Conservation (phyloP, 2,113 vertebrate species). For the Leucopsar rothschildi region DNA sequence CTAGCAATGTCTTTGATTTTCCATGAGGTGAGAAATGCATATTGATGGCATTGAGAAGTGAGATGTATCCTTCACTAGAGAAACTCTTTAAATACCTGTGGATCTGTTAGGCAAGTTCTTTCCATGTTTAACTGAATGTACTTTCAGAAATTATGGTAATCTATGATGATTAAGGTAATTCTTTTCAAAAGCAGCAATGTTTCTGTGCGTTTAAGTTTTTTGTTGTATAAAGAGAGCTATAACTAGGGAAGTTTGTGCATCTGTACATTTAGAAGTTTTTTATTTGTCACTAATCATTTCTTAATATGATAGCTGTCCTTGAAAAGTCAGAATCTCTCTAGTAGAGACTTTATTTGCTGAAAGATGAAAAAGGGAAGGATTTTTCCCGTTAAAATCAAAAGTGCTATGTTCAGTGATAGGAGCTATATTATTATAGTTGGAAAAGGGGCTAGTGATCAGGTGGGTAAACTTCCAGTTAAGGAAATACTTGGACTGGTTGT, state of each 20-base stretch:
- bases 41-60: neutral
- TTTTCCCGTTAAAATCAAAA: neutral
- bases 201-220: neutral
- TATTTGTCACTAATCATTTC: neutral
- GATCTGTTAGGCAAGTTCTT: neutral
- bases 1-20: neutral
- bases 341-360: neutral
- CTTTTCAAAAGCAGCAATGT: neutral
- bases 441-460: neutral
- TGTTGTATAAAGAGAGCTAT: neutral
- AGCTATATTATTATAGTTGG: neutral
- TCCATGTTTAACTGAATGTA: neutral
- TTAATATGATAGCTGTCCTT: neutral
- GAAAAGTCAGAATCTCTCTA: neutral
- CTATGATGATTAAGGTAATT: neutral
- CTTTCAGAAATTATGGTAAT: neutral
- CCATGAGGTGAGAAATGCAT: neutral
- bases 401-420: neutral
- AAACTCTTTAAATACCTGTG: neutral
- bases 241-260: neutral
- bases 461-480: neutral
- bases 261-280: neutral
- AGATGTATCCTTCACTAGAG: neutral
- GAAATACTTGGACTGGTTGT: neutral
- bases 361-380: neutral